Percentiles rank a stretch among this genome's conserved stretches.
phyloP scores from a whole-genome alignment of 2,888 invertebrate genomes.

The Xylota segnis region DNA sequence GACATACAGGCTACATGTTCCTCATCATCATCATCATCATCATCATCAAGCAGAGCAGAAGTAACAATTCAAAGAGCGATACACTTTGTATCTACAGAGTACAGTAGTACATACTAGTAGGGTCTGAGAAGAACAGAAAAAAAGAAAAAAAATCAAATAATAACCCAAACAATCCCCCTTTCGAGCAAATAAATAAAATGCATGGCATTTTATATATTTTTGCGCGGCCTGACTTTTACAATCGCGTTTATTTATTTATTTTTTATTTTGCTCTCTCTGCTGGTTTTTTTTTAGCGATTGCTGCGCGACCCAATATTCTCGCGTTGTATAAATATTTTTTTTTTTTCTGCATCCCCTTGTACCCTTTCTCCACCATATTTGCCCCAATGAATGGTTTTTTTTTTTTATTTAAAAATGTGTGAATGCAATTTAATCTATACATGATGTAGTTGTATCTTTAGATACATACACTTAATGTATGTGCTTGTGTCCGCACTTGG shows the following conservation, averaged over 20 bases:
- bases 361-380: conserved; percentile 35
- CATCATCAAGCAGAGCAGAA: conserved; percentile 52
- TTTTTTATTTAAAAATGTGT: conserved; percentile 53
- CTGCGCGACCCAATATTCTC: conserved; percentile 56
- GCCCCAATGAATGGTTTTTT: conserved; percentile 9
- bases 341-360: conserved; percentile 39
- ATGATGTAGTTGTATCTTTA: conserved; percentile 50
- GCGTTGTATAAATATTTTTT: conserved; percentile 33
- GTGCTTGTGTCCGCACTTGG: conserved; percentile 66
- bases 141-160: conserved; percentile 57
- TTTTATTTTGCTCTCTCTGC: conserved; percentile 10
- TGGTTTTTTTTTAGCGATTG: conserved; percentile 41
- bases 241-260: conserved; percentile 61
- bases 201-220: conserved; percentile 68
- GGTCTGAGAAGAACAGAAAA: conserved; percentile 40
- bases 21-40: conserved; percentile 59
- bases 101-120: conserved; percentile 27
- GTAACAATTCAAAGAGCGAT: conserved; percentile 66
- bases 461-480: conserved; percentile 21
- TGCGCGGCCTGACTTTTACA: conserved; percentile 71
- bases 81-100: conserved; percentile 53
- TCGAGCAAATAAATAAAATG: conserved; percentile 72
- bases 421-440: conserved; percentile 73
- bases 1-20: too few species aligned
- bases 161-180: conserved; percentile 69